Base-by-base conservation (phyloP, 1,140 invertebrate species). In the Stegodyphus dumicola region DNA sequence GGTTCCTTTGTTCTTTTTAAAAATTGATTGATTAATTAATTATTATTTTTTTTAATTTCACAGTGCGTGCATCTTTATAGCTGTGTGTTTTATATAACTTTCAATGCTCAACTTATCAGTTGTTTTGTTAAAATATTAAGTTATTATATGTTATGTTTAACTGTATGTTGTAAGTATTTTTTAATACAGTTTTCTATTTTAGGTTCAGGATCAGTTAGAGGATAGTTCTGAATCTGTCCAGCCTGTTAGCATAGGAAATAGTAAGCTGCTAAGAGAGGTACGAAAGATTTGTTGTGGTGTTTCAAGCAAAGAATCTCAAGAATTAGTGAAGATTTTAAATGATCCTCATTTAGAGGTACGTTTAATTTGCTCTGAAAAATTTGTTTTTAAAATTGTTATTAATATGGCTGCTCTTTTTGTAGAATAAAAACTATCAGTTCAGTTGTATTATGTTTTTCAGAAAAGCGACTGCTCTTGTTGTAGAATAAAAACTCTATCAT, bases 171-270 rank as follows among this genome's bases (percentile, higher is more conserved):
- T 56, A 60, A 75, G 86, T 84, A 74, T 71, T 87, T 86, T 76
- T 51, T 15, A 64, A 56, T 54, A 33, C 33, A 33, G 3, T 33
- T 33, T 9, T 77, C 48, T 54, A 64, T 88, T 90, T 15, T 77
- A 92, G 92, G 91, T 92, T 48, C 92, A 92, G 89, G 92, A 92
- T 88, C 88, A 90, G 79, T 87, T 92, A 84, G 92, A 92, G 88
- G 91, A 91, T 51, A 90, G 90, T 51, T 89, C 86, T 88, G 88
- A 87, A 74, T 90, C 87, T 84, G 75, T 87, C 6, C 89, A 91
- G 85, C 92, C 92, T 51, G 89, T 91, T 78, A 88, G 89, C 33
- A 88, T 90, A 56, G 90, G 89, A 60, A 92, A 90, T 87, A 83
- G 89, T 60, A 89, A 90, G 77, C 76, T 92, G 7, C 83, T 88